These are phyloP conservation scores for Coranthus polyacanthus DNA, from an alignment of 2,797 vertebrate species.

Conservation along the genomic window DNA sequence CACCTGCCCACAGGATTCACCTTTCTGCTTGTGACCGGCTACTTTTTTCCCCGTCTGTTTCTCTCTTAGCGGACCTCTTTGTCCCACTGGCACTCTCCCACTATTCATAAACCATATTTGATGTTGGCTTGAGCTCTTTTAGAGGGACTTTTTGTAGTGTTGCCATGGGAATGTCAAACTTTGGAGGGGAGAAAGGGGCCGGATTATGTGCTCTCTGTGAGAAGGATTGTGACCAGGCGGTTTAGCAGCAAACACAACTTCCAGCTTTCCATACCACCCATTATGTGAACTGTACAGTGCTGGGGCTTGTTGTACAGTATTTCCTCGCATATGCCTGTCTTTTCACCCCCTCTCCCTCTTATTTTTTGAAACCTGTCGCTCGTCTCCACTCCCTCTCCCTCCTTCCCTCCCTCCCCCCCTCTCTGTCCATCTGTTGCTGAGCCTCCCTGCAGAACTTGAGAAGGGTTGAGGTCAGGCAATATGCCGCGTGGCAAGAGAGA, in stretches of 20 bases:
- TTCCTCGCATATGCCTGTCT: slow-evolving; percentile 43
- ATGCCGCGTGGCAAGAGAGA: slow-evolving; percentile 63
- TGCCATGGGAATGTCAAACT: slow-evolving; percentile 81
- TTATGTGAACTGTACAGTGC: slow-evolving; percentile 14
- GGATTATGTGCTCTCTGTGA: slow-evolving; percentile 62
- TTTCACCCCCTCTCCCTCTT: slow-evolving; percentile 51
- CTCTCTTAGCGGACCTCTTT: slow-evolving; percentile 56
- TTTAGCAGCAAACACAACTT: slow-evolving; percentile 47
- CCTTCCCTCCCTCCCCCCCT: slow-evolving; percentile 47
- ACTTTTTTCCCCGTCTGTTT: slow-evolving; percentile 28
- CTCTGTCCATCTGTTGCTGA: slow-evolving; percentile 82
- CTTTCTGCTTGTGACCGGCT: slow-evolving; percentile 66
- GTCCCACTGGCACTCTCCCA: slow-evolving; percentile 68
- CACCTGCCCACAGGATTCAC: slow-evolving; percentile 79
- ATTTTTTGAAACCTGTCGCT: slow-evolving; percentile 71
- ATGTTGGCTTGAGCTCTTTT: slow-evolving; percentile 68
- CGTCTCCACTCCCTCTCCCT: slow-evolving; percentile 45
- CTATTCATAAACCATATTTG: slow-evolving; percentile 77
- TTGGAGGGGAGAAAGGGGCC: slow-evolving; percentile 44
- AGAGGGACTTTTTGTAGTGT: slow-evolving; percentile 74
- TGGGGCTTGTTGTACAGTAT: slow-evolving; percentile 40
- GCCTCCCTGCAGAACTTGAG: slow-evolving; percentile 82
- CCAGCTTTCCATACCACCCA: slow-evolving; percentile 36
- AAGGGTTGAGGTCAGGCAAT: slow-evolving; percentile 84
- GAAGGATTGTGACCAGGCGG: slow-evolving; percentile 54